Evolutionary conservation across 2,888 invertebrate genomes (phyloP).

Genomic region (Arge pagana): DNA sequence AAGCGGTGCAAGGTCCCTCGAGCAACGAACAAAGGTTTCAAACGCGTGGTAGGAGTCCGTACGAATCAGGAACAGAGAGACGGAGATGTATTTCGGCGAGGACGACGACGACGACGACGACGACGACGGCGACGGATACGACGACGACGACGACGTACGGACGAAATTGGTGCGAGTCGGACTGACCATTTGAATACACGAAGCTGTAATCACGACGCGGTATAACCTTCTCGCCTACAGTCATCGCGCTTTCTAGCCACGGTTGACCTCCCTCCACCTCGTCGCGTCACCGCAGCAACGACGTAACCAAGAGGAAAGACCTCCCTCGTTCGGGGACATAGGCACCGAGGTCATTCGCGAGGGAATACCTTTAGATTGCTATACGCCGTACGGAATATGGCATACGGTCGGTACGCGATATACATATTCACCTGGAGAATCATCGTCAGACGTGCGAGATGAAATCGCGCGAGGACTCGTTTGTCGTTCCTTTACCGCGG

Average conservation of each 20-base stretch:
- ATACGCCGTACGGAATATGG: background rate
- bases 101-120: constrained; percentile 15
- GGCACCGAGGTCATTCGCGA: constrained; percentile 14
- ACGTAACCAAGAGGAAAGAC: constrained; percentile 10
- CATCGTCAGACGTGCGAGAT: too few relatives aligned
- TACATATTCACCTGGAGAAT: too few relatives aligned
- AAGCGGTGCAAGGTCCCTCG: constrained; percentile 13
- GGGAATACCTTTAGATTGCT: constrained; percentile 22
- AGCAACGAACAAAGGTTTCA: constrained; percentile 18
- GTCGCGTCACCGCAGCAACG: constrained; percentile 15
- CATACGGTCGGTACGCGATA: too few relatives aligned
- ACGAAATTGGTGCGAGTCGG: constrained; percentile 54
- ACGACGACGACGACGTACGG: background rate
- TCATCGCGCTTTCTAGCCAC: constrained; percentile 42
- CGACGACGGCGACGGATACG: constrained; percentile 47
- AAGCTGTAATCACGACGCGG: constrained; percentile 28
- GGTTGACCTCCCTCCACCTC: constrained; percentile 27
- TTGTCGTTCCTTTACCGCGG: constrained; percentile 45
- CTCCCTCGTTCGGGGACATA: constrained; percentile 2
- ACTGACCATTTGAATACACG: constrained; percentile 58
- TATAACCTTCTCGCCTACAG: constrained; percentile 23
- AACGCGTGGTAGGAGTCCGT: background rate
- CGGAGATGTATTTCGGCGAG: background rate
- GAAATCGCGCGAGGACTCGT: constrained; percentile 36
- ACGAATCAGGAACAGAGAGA: too few relatives aligned